Percentiles rank a stretch among this genome's conserved stretches.
Evolutionary conservation across 2,797 vertebrate species (phyloP).

Genomic region (Coendou prehensilis): DNA sequence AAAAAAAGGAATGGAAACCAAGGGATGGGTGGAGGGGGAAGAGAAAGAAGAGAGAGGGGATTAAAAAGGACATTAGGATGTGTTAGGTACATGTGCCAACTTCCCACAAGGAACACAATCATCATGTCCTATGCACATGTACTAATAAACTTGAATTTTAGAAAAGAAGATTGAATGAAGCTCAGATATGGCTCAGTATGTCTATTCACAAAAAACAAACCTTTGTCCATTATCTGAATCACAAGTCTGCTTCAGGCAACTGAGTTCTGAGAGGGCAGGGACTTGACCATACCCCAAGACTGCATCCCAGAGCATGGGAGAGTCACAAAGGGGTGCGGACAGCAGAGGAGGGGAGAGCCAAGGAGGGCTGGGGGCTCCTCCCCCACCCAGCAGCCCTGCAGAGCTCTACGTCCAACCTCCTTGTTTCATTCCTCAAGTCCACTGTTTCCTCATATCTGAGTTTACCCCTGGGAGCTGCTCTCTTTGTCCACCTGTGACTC

Average conservation of each 20-base stretch:
- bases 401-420: not conserved
- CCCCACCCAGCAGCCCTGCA: not conserved
- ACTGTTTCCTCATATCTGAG: not conserved
- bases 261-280: not conserved
- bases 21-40: too few species aligned
- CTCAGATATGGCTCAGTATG: not conserved
- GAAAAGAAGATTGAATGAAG: too few species aligned
- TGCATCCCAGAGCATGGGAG: not conserved
- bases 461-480: not conserved
- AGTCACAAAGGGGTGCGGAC: slow-evolving; percentile 54
- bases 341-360: not conserved
- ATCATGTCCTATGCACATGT: too few species aligned
- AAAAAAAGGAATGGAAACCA: too few species aligned
- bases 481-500: not conserved
- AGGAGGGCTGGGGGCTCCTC: not conserved
- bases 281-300: not conserved
- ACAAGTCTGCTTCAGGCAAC: not conserved
- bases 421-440: not conserved
- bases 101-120: too few species aligned
- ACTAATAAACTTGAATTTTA: too few species aligned
- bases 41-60: too few species aligned
- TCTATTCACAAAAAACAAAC: slow-evolving; percentile 4
- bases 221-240: slow-evolving; percentile 12
- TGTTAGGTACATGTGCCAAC: too few species aligned
- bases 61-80: too few species aligned